A percentile compares a stretch with the other conserved stretches of the same genome.
Conservation (phyloP, 2,113 vertebrate species). For the Salvelinus sp. region DNA sequence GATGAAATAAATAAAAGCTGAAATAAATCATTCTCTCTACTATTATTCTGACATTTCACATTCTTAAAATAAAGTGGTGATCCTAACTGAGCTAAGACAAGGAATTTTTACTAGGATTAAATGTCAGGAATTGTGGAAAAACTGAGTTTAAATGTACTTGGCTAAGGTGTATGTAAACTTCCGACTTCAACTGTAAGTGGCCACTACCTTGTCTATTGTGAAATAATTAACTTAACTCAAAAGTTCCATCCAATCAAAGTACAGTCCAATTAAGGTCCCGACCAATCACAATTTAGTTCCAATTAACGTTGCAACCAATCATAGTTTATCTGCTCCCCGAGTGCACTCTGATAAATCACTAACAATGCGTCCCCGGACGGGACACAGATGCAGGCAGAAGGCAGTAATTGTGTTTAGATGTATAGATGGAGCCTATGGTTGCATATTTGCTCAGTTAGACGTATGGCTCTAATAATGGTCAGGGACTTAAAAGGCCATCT, state of each 20-base stretch:
- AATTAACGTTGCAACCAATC: constrained; percentile 37
- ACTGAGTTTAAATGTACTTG: too few relatives aligned
- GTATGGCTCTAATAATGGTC: constrained; percentile 59
- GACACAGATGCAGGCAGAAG: constrained; percentile 20
- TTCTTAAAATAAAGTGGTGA: too few relatives aligned
- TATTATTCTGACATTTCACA: too few relatives aligned
- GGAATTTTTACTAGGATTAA: too few relatives aligned
- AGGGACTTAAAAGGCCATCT: constrained; percentile 68
- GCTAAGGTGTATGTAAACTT: too few relatives aligned
- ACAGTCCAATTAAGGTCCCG: constrained; percentile 38
- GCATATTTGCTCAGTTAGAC: constrained; percentile 48
- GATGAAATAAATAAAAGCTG: too few relatives aligned
- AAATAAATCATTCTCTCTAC: too few relatives aligned
- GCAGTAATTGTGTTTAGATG: constrained; percentile 61
- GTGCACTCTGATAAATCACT: constrained; percentile 45
- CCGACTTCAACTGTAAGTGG: neutral
- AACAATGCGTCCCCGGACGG: neutral
- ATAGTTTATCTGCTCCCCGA: constrained; percentile 26
- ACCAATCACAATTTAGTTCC: constrained; percentile 47
- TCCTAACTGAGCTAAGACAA: too few relatives aligned
- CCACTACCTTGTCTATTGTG: neutral
- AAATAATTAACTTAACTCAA: neutral
- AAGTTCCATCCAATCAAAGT: constrained; percentile 13
- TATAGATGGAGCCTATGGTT: constrained; percentile 42
- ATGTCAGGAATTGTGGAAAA: too few relatives aligned